Conservation (phyloP, 2,888 invertebrate genomes). For the Macroteleia sp. region DNA sequence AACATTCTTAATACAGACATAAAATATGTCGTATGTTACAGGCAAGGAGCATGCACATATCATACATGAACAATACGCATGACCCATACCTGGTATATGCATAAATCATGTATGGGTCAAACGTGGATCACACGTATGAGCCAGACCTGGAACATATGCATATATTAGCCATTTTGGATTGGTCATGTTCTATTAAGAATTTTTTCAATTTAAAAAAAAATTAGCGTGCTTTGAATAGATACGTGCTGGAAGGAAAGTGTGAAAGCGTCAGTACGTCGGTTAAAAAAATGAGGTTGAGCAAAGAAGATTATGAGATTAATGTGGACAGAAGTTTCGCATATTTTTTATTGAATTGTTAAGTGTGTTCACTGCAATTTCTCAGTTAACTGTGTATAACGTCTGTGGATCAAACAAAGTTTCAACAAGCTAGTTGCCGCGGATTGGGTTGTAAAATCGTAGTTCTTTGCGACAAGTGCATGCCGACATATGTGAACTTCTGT, state of each 20-base stretch:
- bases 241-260: not conserved
- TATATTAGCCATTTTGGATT: too few relatives aligned
- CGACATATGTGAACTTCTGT: not conserved
- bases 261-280: conserved; percentile 9
- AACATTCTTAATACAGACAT: too few relatives aligned
- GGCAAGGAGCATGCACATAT: too few relatives aligned
- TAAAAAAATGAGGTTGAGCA: conserved; percentile 4
- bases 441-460: not conserved
- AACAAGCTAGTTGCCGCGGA: not conserved
- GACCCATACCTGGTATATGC: too few relatives aligned
- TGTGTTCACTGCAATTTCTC: not conserved
- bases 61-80: too few relatives aligned
- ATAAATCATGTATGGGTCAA: too few relatives aligned
- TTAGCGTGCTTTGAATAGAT: not conserved
- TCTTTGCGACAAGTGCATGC: not conserved
- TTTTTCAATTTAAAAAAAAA: not conserved
- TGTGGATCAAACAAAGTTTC: not conserved
- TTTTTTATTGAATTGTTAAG: not conserved
- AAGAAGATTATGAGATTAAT: not conserved
- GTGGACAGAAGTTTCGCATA: conserved; percentile 2
- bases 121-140: too few relatives aligned
- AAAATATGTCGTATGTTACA: too few relatives aligned
- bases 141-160: too few relatives aligned
- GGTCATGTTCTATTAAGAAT: too few relatives aligned
- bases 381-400: not conserved